A percentile compares a stretch with the other conserved stretches of the same genome.
These are phyloP conservation scores for Jacana jacana DNA, from an alignment of 2,113 vertebrate species.

Conservation along the genomic window DNA sequence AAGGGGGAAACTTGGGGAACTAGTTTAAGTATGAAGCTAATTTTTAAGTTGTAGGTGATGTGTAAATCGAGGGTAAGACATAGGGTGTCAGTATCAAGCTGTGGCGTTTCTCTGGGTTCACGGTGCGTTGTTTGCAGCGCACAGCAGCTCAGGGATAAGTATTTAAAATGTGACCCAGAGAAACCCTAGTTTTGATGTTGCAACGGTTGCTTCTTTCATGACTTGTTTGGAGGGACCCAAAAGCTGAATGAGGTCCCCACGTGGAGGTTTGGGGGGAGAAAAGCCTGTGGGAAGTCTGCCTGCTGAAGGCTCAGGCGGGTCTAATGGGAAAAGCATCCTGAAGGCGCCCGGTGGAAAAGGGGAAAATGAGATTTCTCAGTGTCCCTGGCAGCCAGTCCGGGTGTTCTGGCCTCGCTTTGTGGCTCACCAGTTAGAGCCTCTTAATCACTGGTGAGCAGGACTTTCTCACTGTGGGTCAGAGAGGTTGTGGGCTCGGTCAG, in stretches of 20 bases:
- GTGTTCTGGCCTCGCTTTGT: background rate
- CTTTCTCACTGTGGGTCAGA: background rate
- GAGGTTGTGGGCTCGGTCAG: fast-evolving
- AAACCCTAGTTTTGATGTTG: constrained; percentile 66
- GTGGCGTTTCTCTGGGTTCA: constrained; percentile 58
- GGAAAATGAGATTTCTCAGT: background rate
- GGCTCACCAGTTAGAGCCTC: background rate
- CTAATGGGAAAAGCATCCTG: background rate
- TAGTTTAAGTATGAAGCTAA: constrained; percentile 59
- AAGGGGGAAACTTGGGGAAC: constrained; percentile 59
- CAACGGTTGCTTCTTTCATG: constrained; percentile 43
- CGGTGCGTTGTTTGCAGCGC: constrained; percentile 58
- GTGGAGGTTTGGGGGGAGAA: background rate
- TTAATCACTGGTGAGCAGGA: background rate
- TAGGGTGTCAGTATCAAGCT: constrained; percentile 2
- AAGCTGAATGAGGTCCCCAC: background rate
- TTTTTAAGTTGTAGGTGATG: constrained; percentile 56
- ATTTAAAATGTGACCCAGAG: constrained; percentile 78
- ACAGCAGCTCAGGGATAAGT: constrained; percentile 86
- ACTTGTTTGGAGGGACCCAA: background rate
- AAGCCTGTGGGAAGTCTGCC: background rate
- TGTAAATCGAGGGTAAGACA: constrained; percentile 8
- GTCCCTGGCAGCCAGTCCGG: background rate
- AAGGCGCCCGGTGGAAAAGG: background rate
- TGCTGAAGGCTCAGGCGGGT: background rate